Evolutionary conservation across 2,113 vertebrate genomes (phyloP), one percentile per base, ranked within the genome.

Genomic region (Menidia beryllina): DNA sequence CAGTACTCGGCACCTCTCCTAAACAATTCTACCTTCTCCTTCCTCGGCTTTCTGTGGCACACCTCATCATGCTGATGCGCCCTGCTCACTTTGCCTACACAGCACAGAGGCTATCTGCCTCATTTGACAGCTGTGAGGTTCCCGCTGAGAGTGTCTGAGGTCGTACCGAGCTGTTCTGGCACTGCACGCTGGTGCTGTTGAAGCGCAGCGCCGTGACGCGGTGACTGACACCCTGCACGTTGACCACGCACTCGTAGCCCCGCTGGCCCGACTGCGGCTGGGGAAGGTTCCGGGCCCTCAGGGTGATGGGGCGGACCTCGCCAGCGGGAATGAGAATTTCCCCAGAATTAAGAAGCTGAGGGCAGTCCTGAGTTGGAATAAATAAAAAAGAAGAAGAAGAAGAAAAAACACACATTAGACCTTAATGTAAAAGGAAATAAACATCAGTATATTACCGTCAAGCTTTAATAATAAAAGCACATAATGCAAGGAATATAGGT

Each of bases 151-250:
- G 62, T 82, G 83, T 81, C 74, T 76, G 68, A 71, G 86, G 83
- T 84, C 86, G 41, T 89, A 99, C 97, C 92, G 97, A 98, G 89
- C 96, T 99, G 92, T 99, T 98, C 93, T 99, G 97, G 92, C 98
- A 99, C 89, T 99, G 97, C 77, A 99, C 96, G 4, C 97, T 99
- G 93, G 98, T 98, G 93, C 98, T 99, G 94, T 99, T 99, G 94
- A 99, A 99, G 88, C 98, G 96, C 82, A 99, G 94, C n/a, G 98
- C 97, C 0, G 97, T 97, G 79, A 99, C 97, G 0, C 96, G 94
- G 82, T 99, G 95, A 63, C 93, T 55, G 15, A 93, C 77, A 0
- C 97, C 96, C 87, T 97, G 96, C 79, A 98, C 95, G 68, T 87
- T 94, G 68, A 99, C 94, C 59, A 96, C 95, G 0, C 98, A 99